Conservation (phyloP, 1,140 invertebrate genomes). For the Pogonomyrmex barbatus region DNA sequence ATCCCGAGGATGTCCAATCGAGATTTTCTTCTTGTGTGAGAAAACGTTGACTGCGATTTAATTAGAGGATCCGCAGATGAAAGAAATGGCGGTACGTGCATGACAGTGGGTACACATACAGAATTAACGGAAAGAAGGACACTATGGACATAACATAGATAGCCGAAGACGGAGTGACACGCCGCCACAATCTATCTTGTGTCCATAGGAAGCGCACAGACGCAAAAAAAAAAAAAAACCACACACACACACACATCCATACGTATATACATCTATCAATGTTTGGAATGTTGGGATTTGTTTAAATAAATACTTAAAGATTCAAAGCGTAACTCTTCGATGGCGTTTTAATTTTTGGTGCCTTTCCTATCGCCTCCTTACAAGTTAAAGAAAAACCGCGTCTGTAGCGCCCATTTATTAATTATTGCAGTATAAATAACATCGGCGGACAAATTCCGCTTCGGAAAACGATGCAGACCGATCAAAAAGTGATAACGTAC, state of each 20-base stretch:
- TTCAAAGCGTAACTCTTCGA: constrained; percentile 72
- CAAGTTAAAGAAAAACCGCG: background rate
- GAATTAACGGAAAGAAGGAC: constrained; percentile 24
- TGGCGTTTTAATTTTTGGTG: constrained; percentile 33
- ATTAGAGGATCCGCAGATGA: background rate
- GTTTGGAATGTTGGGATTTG: constrained; percentile 85
- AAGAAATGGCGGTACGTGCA: constrained; percentile 17
- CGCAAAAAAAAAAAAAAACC: background rate
- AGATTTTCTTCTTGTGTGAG: background rate
- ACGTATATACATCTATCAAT: constrained; percentile 79
- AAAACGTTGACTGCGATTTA: constrained; percentile 2
- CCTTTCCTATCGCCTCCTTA: background rate
- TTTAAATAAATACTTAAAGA: constrained; percentile 85
- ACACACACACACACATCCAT: background rate
- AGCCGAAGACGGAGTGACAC: background rate
- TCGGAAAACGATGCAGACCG: too few relatives aligned
- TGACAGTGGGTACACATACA: constrained; percentile 45
- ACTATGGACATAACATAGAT: constrained; percentile 25
- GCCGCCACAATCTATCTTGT: constrained; percentile 41
- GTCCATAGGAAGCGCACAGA: constrained; percentile 16
- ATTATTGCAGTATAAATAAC: background rate
- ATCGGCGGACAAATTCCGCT: background rate
- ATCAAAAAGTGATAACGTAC: background rate
- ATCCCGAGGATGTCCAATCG: background rate
- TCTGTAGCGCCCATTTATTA: background rate